phyloP scores from a whole-genome alignment of 1,140 invertebrate genomes.

The Drosophila oshimai region DNA sequence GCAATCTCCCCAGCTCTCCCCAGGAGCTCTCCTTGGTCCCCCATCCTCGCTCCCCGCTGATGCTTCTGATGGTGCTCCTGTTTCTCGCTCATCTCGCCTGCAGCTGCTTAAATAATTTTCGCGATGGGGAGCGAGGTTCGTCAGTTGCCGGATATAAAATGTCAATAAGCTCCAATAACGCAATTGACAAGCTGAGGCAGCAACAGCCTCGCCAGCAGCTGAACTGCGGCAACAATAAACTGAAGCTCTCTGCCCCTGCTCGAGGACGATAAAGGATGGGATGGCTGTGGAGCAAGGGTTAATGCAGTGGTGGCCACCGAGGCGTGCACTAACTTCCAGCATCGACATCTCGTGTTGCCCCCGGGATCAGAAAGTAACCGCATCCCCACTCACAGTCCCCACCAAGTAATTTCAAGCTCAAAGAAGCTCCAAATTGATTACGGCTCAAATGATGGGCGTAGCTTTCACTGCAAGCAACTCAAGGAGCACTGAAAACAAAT shows the following conservation, averaged over 20 bases:
- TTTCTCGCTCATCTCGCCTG: conserved; percentile 24
- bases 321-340: conserved; percentile 57
- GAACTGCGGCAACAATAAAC: conserved; percentile 33
- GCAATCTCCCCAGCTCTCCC: conserved; percentile 12
- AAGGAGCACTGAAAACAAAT: background rate
- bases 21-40: background rate
- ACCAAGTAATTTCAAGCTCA: conserved; percentile 71
- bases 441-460: conserved; percentile 19
- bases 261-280: background rate
- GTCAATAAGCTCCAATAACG: conserved; percentile 80
- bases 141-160: conserved; percentile 68
- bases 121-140: conserved; percentile 29
- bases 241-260: conserved; percentile 20
- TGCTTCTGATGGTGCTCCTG: conserved; percentile 3
- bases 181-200: conserved; percentile 73
- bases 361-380: conserved; percentile 15
- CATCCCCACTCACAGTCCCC: background rate
- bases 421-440: conserved; percentile 66
- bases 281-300: background rate
- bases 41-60: background rate
- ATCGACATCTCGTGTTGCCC: conserved; percentile 47
- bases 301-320: conserved; percentile 31
- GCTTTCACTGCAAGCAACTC: conserved; percentile 18
- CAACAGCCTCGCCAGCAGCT: conserved; percentile 8
- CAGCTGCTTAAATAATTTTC: conserved; percentile 75